Evolutionary conservation across 2,113 vertebrate species (phyloP), one percentile per base, ranked within the genome.

Genomic region (Beaufortia kweichowensis): DNA sequence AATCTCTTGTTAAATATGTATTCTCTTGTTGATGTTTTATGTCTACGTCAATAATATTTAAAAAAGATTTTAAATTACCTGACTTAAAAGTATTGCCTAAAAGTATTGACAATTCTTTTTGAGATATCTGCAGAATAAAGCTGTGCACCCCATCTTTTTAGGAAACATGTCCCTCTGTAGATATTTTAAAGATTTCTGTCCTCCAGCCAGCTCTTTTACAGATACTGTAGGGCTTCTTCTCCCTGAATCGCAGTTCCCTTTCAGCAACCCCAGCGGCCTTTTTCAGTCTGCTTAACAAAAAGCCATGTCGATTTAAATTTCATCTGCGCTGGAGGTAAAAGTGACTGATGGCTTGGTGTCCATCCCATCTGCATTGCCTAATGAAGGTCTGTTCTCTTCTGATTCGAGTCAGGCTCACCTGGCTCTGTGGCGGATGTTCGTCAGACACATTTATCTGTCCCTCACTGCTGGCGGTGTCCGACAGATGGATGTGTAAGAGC

Each of bases 331-430:
- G 57, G 60, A 75, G 3, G 48, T 76, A 62, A 31, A 31, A 53
- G 21, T 77, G 79, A 81, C 61, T 72, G 77, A 83, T 78, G 76
- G 60, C 59, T 56, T n/a, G 43, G 28, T 24, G 35, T 57, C 71
- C n/a, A 19, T 76, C 43, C 77, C 79, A 79, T 79, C 81, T 79
- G 81, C 50, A 57, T 55, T 35, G 26, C 67, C 73, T 78, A 73
- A 82, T 83, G 82, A 81, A 43, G 53, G 29, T 65, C 60, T 41
- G 53, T 66, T 72, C 61, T 50, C 60, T 61, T 79, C 15, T 1
- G 57, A 67, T 63, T 33, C 35, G n/a, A 33, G 33, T n/a, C 26
- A n/a, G n/a, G 53, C 15, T 63, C 76, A 57, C 65, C 65, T 74
- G 68, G 66, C 55, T 70, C 71, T 39, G 59, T 46, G 59, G 19